These are phyloP conservation scores for Babyrousa celebensis DNA, from an alignment of 2,797 vertebrate genomes.

Conservation along the genomic window DNA sequence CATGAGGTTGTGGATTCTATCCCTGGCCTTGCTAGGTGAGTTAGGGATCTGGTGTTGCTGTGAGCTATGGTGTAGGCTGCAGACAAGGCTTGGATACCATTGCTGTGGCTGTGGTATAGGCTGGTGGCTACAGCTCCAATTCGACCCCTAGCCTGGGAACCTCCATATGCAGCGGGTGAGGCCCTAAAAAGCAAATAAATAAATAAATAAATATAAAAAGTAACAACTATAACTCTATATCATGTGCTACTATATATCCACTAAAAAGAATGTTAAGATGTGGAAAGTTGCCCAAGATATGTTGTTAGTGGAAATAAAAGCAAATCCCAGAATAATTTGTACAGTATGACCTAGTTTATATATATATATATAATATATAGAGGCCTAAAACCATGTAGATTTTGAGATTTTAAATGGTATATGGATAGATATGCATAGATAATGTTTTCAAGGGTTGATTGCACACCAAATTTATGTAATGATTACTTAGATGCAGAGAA, in stretches of 20 bases:
- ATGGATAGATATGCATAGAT: not conserved
- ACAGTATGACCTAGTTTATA: not conserved
- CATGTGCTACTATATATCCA: not conserved
- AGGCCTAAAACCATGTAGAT: not conserved
- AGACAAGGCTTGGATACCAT: too few species aligned
- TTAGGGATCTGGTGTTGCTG: too few species aligned
- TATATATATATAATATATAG: not conserved
- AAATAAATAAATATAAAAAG: too few species aligned
- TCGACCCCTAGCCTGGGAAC: too few species aligned
- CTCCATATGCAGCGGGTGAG: too few species aligned
- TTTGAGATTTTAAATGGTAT: not conserved
- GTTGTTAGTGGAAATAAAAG: not conserved
- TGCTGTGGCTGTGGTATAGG: too few species aligned
- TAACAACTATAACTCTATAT: not conserved
- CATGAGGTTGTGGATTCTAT: too few species aligned
- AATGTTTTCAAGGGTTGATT: not conserved
- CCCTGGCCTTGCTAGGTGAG: too few species aligned
- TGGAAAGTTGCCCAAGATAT: not conserved
- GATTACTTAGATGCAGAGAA: not conserved
- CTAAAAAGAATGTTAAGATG: not conserved
- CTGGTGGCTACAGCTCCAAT: too few species aligned
- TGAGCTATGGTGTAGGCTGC: too few species aligned
- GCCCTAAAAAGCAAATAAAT: too few species aligned
- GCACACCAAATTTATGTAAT: not conserved
- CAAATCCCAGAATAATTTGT: not conserved